Evolutionary conservation across 2,888 invertebrate genomes (phyloP), one percentile per base, ranked within the genome.

Genomic region (Drosophila villosipedis): DNA sequence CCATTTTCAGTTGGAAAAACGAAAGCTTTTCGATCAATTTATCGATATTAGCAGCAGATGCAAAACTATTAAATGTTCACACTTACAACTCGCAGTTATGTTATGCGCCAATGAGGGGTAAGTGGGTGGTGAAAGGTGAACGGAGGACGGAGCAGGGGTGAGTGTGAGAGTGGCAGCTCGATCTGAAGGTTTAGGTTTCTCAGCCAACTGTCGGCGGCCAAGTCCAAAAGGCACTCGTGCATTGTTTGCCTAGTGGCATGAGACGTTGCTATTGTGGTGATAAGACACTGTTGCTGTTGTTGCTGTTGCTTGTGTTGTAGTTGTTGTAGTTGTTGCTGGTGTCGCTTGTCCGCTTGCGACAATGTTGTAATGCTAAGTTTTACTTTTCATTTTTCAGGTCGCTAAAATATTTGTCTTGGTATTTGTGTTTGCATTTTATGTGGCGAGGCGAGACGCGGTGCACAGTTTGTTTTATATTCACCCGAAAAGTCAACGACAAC

Each of bases 341-440:
- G 57, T 50, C 28, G 50, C 28, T 67, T 68, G 78, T 72, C 68
- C 61, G 70, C 65, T 47, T 57, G 72, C 73, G 43, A 76, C 73
- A 76, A 60, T 77, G 73, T 77, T 76, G 77, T 76, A 78, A 78
- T 77, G 76, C 64, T 58, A 72, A 76, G 73, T 80, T 70, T 61
- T 80, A 68, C 63, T 63, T 80, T 71, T 71, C 22, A 49, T 77
- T 69, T 67, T 78, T 31, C 76, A 76, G 71, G 78, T 83, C 77
- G 87, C 84, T 84, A 84, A 85, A 85, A 83, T 85, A 87, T 85
- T 85, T 86, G 84, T 82, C 57, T 83, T 84, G 68, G 62, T 82
- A 39, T 83, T 84, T 76, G 50, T 81, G 61, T 80, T 79, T 84
- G 81, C 67, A 69, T 68, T 73, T 59, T 73, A 73, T 68, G 35